A percentile compares a stretch with the other conserved stretches of the same genome.
These are phyloP conservation scores for Sakesphorus luctuosus DNA, from an alignment of 2,113 vertebrate species.

Conservation along the genomic window DNA sequence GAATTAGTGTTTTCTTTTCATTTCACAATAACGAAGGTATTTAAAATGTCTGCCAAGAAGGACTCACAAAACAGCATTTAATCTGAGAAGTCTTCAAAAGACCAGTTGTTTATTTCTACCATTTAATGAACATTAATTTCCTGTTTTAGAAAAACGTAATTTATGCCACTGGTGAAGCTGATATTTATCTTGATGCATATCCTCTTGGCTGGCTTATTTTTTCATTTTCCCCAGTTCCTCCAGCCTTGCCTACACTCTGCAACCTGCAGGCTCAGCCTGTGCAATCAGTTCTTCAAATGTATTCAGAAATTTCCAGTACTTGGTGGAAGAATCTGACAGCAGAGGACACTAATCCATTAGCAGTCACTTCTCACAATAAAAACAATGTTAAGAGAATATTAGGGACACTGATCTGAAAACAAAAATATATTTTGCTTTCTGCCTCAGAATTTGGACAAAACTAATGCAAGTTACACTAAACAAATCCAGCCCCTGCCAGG, in stretches of 20 bases:
- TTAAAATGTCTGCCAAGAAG: slow-evolving; percentile 52
- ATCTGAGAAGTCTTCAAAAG: slow-evolving; percentile 40
- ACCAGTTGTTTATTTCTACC: slow-evolving; percentile 52
- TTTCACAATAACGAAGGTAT: slow-evolving; percentile 67
- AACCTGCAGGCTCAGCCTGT: background rate
- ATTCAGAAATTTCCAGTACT: background rate
- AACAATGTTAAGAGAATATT: slow-evolving; percentile 25
- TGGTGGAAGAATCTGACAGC: background rate
- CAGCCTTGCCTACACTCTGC: background rate
- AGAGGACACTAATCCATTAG: background rate
- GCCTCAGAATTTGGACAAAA: slow-evolving; percentile 33
- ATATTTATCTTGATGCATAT: slow-evolving; percentile 61
- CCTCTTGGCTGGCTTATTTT: slow-evolving; percentile 50
- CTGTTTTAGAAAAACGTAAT: slow-evolving; percentile 55
- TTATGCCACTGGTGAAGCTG: slow-evolving; percentile 60
- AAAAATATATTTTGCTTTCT: slow-evolving; percentile 27
- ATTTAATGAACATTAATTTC: slow-evolving; percentile 71
- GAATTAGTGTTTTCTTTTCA: slow-evolving; percentile 66
- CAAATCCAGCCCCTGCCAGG: slow-evolving; percentile 49
- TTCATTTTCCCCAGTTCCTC: slow-evolving; percentile 40
- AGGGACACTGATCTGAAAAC: slow-evolving; percentile 1
- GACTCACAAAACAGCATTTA: slow-evolving; percentile 25
- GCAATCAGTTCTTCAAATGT: background rate
- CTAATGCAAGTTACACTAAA: slow-evolving; percentile 21
- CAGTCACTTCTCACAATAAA: background rate